Evolutionary conservation across 2,797 vertebrate species (phyloP).

Genomic region (Melanotaenia trifasciata): DNA sequence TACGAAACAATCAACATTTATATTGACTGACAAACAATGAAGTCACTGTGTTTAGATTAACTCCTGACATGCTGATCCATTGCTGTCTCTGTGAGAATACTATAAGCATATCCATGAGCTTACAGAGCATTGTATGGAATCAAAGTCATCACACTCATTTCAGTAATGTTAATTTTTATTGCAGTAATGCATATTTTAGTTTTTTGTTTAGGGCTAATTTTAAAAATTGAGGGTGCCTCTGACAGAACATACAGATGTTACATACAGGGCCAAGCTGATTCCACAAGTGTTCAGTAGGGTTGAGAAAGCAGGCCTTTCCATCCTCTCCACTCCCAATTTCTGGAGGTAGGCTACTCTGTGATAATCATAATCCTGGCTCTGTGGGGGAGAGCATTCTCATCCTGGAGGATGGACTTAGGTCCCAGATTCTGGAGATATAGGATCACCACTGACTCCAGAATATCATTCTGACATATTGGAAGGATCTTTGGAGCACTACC

Average conservation of each 20-base stretch:
- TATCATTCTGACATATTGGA: background rate
- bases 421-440: background rate
- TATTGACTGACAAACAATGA: too few relatives aligned
- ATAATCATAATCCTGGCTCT: too few relatives aligned
- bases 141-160: background rate
- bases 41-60: too few relatives aligned
- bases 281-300: too few relatives aligned
- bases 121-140: too few relatives aligned
- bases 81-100: background rate
- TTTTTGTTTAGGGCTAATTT: background rate
- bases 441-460: background rate
- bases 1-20: too few relatives aligned
- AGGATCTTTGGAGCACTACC: too few relatives aligned
- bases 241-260: background rate
- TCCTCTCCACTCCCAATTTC: too few relatives aligned
- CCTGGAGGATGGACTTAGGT: background rate
- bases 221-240: too few relatives aligned
- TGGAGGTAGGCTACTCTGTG: too few relatives aligned
- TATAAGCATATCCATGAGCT: background rate
- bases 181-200: background rate
- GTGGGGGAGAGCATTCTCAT: background rate
- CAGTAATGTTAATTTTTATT: background rate
- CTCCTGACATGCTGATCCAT: background rate
- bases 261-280: too few relatives aligned
- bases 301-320: too few relatives aligned